A percentile compares a stretch with the other conserved stretches of the same genome.
Evolutionary conservation across 2,113 vertebrate genomes (phyloP).

Genomic region (Lampris megalopsis): DNA sequence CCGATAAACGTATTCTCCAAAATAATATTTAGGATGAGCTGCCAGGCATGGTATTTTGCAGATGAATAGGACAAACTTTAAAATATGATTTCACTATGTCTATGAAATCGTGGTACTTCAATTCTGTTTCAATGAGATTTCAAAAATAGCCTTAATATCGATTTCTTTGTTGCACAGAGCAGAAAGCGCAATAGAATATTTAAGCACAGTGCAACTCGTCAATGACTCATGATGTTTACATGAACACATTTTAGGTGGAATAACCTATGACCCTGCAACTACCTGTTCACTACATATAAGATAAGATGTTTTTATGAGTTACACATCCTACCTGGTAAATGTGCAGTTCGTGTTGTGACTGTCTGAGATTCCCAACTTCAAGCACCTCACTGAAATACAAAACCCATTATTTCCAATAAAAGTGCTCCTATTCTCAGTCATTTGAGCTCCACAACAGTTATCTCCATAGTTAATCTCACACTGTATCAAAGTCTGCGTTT

Average conservation of each 20-base stretch:
- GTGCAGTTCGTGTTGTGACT: neutral
- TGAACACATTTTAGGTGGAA: neutral
- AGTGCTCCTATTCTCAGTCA: neutral
- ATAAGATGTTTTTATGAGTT: neutral
- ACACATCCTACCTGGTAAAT: neutral
- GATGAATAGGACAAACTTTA: neutral
- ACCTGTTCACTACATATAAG: neutral
- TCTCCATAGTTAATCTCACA: neutral
- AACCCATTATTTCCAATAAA: neutral
- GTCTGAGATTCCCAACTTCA: neutral
- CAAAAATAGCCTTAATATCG: neutral
- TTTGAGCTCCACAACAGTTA: neutral
- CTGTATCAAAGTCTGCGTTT: constrained; percentile 8
- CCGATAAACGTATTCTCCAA: neutral
- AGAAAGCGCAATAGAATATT: neutral
- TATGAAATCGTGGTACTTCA: too few species aligned
- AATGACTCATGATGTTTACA: neutral
- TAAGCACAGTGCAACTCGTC: too few species aligned
- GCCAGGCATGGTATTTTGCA: neutral
- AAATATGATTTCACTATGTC: neutral
- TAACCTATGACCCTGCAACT: neutral
- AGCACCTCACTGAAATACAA: neutral
- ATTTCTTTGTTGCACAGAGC: constrained; percentile 8
- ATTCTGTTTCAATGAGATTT: too few species aligned
- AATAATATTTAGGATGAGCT: neutral